Evolutionary conservation across 2,113 vertebrate genomes (phyloP).

Genomic region (Chelonoidis abingdonii): DNA sequence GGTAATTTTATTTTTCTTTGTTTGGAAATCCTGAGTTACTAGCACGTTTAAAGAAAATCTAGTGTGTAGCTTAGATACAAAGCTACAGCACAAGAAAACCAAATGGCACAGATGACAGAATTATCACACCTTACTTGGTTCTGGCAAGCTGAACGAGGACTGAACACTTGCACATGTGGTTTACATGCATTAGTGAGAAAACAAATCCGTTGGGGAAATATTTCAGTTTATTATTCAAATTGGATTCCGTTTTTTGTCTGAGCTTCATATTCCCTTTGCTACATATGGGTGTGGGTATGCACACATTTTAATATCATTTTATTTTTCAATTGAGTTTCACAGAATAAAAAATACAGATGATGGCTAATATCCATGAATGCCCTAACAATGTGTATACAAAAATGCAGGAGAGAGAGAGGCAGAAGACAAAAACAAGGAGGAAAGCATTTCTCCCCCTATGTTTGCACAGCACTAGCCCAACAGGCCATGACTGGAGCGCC

Average conservation of each 20-base stretch:
- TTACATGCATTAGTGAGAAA: slow-evolving; percentile 64
- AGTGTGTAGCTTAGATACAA: slow-evolving; percentile 53
- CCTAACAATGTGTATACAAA: background rate
- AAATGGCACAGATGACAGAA: slow-evolving; percentile 78
- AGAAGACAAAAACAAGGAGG: slow-evolving; percentile 39
- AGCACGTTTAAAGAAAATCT: slow-evolving; percentile 25
- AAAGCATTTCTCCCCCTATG: slow-evolving; percentile 1
- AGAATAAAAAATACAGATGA: background rate
- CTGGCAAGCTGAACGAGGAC: slow-evolving; percentile 67
- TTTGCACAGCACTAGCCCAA: slow-evolving; percentile 4
- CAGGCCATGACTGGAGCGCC: background rate
- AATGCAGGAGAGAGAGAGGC: slow-evolving; percentile 18
- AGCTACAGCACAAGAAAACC: slow-evolving; percentile 63
- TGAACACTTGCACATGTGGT: slow-evolving; percentile 75
- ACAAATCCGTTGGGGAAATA: slow-evolving; percentile 23
- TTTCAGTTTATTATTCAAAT: slow-evolving; percentile 63
- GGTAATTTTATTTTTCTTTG: rapidly evolving
- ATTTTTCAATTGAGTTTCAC: slow-evolving; percentile 22
- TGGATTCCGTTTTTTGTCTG: background rate
- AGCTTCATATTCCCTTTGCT: background rate
- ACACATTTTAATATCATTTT: background rate
- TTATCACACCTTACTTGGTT: slow-evolving; percentile 79
- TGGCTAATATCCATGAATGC: slow-evolving; percentile 9
- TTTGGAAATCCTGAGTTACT: background rate
- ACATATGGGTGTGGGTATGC: background rate